These are phyloP conservation scores for Tetragonula carbonaria DNA, from an alignment of 2,888 invertebrate genomes.

Conservation along the genomic window DNA sequence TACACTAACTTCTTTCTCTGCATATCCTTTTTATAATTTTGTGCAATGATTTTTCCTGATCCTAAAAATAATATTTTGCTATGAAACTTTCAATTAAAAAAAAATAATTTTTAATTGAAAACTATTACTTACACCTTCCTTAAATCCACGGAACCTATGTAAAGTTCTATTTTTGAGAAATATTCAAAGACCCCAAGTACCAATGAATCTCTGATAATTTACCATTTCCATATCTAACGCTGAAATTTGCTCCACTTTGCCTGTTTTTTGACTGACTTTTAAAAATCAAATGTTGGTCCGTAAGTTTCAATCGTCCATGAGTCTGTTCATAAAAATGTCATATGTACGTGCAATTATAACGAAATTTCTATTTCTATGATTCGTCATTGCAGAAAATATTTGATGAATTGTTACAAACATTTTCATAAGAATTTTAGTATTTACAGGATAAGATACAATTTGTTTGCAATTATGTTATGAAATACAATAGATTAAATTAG, in stretches of 20 bases:
- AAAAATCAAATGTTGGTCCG: conserved; percentile 95
- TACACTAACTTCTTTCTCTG: conserved; percentile 95
- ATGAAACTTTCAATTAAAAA: conserved; percentile 21
- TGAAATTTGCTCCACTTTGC: conserved; percentile 96
- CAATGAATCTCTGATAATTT: conserved; percentile 96
- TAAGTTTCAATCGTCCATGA: conserved; percentile 94
- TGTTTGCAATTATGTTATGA: neutral
- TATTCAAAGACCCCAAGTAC: conserved; percentile 94
- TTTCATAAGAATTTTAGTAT: neutral
- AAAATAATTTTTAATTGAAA: neutral
- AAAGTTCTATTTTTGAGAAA: conserved; percentile 95
- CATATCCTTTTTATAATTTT: conserved; percentile 93
- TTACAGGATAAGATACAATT: too few relatives aligned
- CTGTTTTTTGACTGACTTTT: conserved; percentile 98
- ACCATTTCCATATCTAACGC: conserved; percentile 92
- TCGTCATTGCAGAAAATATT: neutral
- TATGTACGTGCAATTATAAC: conserved; percentile 6
- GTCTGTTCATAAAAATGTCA: conserved; percentile 86
- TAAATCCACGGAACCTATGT: conserved; percentile 97
- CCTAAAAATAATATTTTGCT: conserved; percentile 85
- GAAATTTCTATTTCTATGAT: conserved; percentile 2
- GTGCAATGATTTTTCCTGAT: conserved; percentile 95
- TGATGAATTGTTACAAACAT: neutral
- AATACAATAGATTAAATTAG: neutral
- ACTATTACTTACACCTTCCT: conserved; percentile 89